Conservation (phyloP, 1,140 invertebrate species). For the Drosophila aff. region DNA sequence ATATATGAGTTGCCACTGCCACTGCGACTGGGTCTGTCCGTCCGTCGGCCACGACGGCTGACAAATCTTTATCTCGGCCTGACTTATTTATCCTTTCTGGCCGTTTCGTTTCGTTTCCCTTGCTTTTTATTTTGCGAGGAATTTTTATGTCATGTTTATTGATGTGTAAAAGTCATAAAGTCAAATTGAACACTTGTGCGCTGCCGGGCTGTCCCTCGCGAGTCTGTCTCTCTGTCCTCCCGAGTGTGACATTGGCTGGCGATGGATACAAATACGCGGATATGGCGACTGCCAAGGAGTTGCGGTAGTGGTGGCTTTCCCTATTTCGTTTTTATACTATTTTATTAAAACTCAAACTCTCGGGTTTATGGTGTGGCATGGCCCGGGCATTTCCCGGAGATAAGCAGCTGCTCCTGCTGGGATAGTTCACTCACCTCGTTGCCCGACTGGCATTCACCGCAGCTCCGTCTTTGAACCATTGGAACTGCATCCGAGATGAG, state of each 20-base stretch:
- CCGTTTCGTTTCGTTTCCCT: constrained; percentile 59
- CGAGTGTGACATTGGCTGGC: constrained; percentile 37
- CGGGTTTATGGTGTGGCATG: constrained; percentile 6
- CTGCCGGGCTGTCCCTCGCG: constrained; percentile 19
- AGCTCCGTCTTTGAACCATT: constrained; percentile 93
- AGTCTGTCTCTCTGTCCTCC: constrained; percentile 2
- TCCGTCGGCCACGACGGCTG: constrained; percentile 27
- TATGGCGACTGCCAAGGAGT: background rate
- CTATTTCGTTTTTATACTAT: constrained; percentile 42
- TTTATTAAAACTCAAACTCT: constrained; percentile 51
- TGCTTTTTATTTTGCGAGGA: constrained; percentile 68
- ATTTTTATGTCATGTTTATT: constrained; percentile 83
- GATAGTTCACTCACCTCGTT: constrained; percentile 87
- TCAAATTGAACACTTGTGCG: constrained; percentile 84
- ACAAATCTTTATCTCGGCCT: constrained; percentile 79
- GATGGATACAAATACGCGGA: background rate
- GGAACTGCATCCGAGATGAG: constrained; percentile 89
- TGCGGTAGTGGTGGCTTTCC: background rate
- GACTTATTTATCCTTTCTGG: constrained; percentile 82
- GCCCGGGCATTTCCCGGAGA: background rate
- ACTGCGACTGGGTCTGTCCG: constrained; percentile 8
- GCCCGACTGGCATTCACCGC: constrained; percentile 90
- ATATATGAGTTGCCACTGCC: constrained; percentile 4
- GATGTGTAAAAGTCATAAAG: constrained; percentile 84
- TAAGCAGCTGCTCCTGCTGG: constrained; percentile 23